Evolutionary conservation across 2,797 vertebrate genomes (phyloP).

Genomic region (Ciconia nigra): DNA sequence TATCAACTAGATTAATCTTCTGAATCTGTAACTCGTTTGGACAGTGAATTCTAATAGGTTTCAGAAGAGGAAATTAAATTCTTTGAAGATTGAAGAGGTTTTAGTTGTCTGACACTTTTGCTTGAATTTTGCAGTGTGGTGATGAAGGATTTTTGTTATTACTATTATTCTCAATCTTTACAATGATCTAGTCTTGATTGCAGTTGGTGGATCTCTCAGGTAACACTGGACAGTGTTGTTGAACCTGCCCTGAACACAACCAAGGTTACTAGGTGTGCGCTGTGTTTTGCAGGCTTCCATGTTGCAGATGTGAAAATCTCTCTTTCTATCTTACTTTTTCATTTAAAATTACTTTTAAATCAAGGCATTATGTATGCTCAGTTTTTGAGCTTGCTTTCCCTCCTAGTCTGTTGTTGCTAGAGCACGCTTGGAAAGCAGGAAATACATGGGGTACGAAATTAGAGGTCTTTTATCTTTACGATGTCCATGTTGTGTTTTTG

Average conservation of each 20-base stretch:
- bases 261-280: neutral
- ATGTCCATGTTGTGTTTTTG: neutral
- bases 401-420: neutral
- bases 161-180: neutral
- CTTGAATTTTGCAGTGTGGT: neutral
- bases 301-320: neutral
- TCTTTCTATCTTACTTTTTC: neutral
- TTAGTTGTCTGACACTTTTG: neutral
- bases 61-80: neutral
- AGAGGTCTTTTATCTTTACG: neutral
- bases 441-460: fast-evolving
- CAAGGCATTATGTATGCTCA: neutral
- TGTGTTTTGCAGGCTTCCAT: neutral
- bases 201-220: neutral
- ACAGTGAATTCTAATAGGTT: neutral
- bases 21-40: neutral
- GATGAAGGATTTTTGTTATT: neutral
- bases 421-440: neutral
- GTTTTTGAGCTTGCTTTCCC: neutral
- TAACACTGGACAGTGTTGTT: neutral
- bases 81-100: neutral
- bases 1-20: neutral
- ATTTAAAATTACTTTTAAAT: neutral
- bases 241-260: neutral
- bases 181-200: neutral